Conservation (phyloP, 35 echinoderm and acorn worm genomes). For the Diadema setosum region DNA sequence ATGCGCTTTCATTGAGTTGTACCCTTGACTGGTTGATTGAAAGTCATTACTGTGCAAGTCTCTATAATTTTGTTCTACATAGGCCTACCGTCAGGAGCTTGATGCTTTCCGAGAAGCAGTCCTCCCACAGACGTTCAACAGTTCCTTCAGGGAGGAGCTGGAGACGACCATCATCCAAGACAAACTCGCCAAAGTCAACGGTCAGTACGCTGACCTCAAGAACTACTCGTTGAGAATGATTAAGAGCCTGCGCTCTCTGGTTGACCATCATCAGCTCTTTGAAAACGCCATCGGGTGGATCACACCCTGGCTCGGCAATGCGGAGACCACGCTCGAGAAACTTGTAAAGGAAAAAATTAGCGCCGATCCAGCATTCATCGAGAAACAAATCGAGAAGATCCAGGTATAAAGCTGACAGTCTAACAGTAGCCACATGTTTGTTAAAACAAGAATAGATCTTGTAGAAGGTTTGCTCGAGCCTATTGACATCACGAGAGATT, state of each 20-base stretch:
- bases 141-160: constrained; percentile 62
- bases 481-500: no score
- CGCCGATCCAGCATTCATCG: constrained; percentile 61
- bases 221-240: constrained; percentile 33
- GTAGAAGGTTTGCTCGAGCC: no score
- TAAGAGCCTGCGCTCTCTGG: constrained; percentile 40
- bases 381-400: constrained; percentile 73
- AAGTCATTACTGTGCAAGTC: no score
- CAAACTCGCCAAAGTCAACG: constrained; percentile 46
- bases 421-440: no score
- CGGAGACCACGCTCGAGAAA: constrained; percentile 56
- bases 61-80: neutral
- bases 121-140: constrained; percentile 60
- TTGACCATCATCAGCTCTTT: constrained; percentile 75
- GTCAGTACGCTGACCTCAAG: constrained; percentile 62
- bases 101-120: constrained; percentile 64
- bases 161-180: constrained; percentile 54
- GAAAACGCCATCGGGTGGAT: constrained; percentile 39
- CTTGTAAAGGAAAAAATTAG: constrained; percentile 45
- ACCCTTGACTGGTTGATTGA: no score
- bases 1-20: no score
- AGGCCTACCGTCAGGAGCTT: constrained; percentile 83
- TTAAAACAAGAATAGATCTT: no score
- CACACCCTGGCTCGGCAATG: constrained; percentile 59
- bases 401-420: constrained; percentile 74